Conservation (phyloP, 2,113 vertebrate genomes). For the Neogale vison region DNA sequence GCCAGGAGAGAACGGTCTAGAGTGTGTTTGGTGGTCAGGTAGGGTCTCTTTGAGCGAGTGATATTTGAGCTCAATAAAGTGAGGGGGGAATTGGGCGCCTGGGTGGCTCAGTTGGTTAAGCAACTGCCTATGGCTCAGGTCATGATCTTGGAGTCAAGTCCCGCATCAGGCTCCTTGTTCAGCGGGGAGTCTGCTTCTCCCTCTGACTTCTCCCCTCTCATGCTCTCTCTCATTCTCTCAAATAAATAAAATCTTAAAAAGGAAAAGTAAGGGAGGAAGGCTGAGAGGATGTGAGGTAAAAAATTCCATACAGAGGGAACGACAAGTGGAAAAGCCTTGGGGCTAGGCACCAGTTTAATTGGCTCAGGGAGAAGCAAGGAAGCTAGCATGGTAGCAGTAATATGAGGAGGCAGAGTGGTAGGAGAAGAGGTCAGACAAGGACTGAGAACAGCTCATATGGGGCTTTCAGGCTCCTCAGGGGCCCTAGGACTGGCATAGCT, state of each 20-base stretch:
- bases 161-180: no score
- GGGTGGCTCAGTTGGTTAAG: no score
- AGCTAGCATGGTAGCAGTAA: neutral
- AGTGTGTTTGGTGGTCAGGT: no score
- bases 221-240: no score
- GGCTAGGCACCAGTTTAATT: neutral
- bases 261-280: neutral
- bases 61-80: neutral
- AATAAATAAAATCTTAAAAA: no score
- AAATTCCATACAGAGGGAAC: neutral
- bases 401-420: neutral
- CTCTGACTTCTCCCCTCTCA: no score
- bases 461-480: neutral
- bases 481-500: no score
- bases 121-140: no score
- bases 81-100: neutral
- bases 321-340: neutral
- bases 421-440: neutral
- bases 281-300: neutral
- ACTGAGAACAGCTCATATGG: neutral
- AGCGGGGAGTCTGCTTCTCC: no score
- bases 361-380: neutral
- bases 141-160: no score
- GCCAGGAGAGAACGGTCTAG: neutral
- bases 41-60: neutral